phyloP scores from a whole-genome alignment of 2,797 vertebrate genomes.

The Acanthornis magna region DNA sequence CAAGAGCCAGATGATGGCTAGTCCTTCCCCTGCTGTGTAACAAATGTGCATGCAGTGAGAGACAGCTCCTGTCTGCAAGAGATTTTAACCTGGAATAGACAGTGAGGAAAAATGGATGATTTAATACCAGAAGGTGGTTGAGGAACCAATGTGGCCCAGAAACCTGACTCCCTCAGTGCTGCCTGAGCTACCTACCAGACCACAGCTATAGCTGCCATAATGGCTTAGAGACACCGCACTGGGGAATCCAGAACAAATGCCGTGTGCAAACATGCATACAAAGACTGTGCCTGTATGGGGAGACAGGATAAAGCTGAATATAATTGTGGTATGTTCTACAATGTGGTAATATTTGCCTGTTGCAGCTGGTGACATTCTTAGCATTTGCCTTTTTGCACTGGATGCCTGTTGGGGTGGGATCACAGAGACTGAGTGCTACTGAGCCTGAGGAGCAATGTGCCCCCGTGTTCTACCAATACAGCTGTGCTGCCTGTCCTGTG shows the following conservation, averaged over 20 bases:
- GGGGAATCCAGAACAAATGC: not conserved
- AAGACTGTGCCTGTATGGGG: not conserved
- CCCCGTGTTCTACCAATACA: accelerated
- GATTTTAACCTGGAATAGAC: not conserved
- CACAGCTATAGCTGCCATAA: not conserved
- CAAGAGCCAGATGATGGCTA: not conserved
- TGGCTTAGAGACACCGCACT: not conserved
- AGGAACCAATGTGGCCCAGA: not conserved
- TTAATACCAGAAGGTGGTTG: not conserved
- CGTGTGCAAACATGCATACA: accelerated
- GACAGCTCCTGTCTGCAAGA: not conserved
- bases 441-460: accelerated
- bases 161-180: not conserved
- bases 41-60: not conserved
- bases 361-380: not conserved
- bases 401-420: not conserved
- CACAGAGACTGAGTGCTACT: not conserved
- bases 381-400: accelerated
- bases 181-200: not conserved
- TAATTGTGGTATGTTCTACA: not conserved
- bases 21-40: not conserved
- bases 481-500: not conserved
- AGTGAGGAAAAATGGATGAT: not conserved
- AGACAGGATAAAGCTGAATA: not conserved
- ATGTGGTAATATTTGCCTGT: not conserved